Conservation (phyloP, 2,113 vertebrate species). For the Hemibagrus wyckioides region DNA sequence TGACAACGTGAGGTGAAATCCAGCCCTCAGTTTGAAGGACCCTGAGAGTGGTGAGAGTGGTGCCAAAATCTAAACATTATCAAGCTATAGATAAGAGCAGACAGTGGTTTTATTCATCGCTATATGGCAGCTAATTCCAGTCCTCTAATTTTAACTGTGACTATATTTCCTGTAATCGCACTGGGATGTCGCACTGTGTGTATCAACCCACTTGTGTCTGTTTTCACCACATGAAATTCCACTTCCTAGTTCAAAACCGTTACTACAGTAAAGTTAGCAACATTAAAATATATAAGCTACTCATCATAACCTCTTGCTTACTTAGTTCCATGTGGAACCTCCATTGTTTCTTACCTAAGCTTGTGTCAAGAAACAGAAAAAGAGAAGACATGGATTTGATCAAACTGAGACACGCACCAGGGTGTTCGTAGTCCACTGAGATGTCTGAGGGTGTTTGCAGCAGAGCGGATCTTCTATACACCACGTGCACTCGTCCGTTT, state of each 20-base stretch:
- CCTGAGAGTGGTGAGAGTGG: background rate
- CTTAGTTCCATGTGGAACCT: too few relatives aligned
- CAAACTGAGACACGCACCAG: conserved; percentile 60
- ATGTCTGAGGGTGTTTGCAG: conserved; percentile 60
- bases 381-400: background rate
- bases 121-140: background rate
- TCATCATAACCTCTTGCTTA: too few relatives aligned
- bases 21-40: too few relatives aligned
- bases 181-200: background rate
- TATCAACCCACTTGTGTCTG: background rate
- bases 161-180: background rate
- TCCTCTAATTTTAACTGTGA: background rate
- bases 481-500: conserved; percentile 87
- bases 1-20: conserved; percentile 2
- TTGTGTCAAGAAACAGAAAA: background rate
- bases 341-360: background rate
- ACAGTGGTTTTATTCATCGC: background rate
- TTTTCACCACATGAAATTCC: background rate
- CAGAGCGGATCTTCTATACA: conserved; percentile 88
- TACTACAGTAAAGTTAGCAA: too few relatives aligned
- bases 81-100: background rate
- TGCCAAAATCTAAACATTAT: background rate
- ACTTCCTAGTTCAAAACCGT: too few relatives aligned
- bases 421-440: conserved; percentile 72
- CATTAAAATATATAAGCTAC: too few relatives aligned